Evolutionary conservation across 2,797 vertebrate genomes (phyloP).

Genomic region (Paedocypris micromegethes): DNA sequence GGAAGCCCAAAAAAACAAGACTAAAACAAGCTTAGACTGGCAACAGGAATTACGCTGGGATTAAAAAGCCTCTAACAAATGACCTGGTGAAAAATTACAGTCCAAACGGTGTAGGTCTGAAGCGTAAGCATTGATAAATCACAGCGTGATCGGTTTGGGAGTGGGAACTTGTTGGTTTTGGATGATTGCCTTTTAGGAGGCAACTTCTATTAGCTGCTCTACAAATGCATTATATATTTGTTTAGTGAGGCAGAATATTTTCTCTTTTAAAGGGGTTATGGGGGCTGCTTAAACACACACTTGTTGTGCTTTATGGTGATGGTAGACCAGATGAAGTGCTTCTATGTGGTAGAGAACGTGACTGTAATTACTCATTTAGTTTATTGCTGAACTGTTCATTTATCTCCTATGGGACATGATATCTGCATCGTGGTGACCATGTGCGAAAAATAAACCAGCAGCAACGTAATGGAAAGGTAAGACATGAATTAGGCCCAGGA

Average conservation of each 20-base stretch:
- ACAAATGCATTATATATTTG: constrained; percentile 6
- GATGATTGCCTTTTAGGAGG: neutral
- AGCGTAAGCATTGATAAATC: constrained; percentile 1
- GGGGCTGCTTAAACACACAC: constrained; percentile 6
- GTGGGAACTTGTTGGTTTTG: constrained; percentile 9
- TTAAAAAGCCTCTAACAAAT: too few relatives aligned
- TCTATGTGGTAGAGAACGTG: constrained; percentile 20
- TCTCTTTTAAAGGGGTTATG: constrained; percentile 11
- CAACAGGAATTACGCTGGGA: too few relatives aligned
- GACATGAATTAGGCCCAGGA: constrained; percentile 33
- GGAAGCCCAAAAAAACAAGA: too few relatives aligned
- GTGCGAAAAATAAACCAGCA: constrained; percentile 5
- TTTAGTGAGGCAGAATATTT: constrained; percentile 23
- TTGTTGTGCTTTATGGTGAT: constrained; percentile 7
- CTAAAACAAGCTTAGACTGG: too few relatives aligned
- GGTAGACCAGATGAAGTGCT: constrained; percentile 25
- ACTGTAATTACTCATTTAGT: constrained; percentile 39
- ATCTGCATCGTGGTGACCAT: constrained; percentile 25
- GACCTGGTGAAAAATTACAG: too few relatives aligned
- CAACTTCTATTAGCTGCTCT: constrained; percentile 7
- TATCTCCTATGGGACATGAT: constrained; percentile 36
- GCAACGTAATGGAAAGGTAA: neutral
- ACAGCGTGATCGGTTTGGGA: neutral
- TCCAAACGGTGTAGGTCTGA: too few relatives aligned
- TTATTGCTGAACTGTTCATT: constrained; percentile 43